Percentiles rank a stretch among this genome's conserved stretches.
Evolutionary conservation across 2,888 invertebrate species (phyloP).

Genomic region (Strigamia crassipes): DNA sequence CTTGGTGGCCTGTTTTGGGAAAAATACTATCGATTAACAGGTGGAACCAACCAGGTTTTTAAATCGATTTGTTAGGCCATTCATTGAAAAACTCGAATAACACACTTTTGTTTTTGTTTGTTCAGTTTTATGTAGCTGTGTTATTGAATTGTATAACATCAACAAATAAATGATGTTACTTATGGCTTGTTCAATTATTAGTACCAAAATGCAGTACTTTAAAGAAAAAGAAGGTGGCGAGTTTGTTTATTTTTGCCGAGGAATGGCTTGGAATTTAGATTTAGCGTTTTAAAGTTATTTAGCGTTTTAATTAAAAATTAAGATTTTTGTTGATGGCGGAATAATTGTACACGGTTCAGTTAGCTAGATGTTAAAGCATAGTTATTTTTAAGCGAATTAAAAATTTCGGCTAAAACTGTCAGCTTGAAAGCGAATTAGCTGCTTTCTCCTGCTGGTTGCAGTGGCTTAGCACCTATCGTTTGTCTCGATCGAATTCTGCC

Average conservation of each 20-base stretch:
- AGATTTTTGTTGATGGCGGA: neutral
- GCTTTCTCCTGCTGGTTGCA: neutral
- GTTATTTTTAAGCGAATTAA: neutral
- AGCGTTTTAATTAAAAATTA: slow-evolving; percentile 1
- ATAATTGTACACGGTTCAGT: neutral
- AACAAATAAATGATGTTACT: too few species aligned
- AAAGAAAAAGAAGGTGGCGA: too few species aligned
- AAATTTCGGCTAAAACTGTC: neutral
- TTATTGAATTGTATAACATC: neutral
- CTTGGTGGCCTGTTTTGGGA: too few species aligned
- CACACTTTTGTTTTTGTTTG: neutral
- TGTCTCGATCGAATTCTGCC: slow-evolving; percentile 16
- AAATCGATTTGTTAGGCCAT: too few species aligned
- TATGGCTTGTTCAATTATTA: too few species aligned
- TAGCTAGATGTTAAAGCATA: neutral
- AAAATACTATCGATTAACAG: too few species aligned
- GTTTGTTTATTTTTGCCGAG: neutral
- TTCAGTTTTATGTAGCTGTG: neutral
- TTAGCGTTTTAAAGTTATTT: neutral
- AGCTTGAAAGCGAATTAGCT: slow-evolving; percentile 21
- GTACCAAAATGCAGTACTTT: too few species aligned
- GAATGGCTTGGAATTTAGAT: neutral
- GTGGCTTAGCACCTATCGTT: slow-evolving; percentile 7
- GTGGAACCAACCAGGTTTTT: too few species aligned
- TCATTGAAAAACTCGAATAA: neutral